Evolutionary conservation across 2,113 vertebrate species (phyloP).

Genomic region (Dolichotis patagonum): DNA sequence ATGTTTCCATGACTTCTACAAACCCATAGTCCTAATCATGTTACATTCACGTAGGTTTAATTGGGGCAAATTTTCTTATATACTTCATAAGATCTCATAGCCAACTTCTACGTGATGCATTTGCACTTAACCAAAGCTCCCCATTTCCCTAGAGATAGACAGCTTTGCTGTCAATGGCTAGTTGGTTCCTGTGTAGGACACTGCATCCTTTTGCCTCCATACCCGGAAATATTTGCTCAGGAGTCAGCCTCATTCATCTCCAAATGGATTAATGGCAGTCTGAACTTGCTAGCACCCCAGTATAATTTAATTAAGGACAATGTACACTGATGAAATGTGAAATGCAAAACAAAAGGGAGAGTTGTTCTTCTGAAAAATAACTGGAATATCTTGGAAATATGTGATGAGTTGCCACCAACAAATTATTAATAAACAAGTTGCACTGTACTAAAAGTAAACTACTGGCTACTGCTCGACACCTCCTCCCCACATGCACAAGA

Average conservation of each 20-base stretch:
- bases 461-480: accelerated
- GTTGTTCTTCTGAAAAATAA: not conserved
- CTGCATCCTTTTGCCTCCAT: not conserved
- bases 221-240: not conserved
- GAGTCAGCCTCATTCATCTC: not conserved
- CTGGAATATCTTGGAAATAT: not conserved
- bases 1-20: not conserved
- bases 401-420: not conserved
- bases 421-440: not conserved
- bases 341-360: not conserved
- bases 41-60: not conserved
- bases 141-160: not conserved
- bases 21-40: not conserved
- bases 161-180: accelerated
- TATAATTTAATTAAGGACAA: not conserved
- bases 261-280: not conserved
- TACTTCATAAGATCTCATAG: not conserved
- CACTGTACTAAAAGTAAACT: not conserved
- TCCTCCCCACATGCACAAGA: not conserved
- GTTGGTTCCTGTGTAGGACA: accelerated
- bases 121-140: not conserved
- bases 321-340: not conserved
- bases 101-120: accelerated
- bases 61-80: not conserved
- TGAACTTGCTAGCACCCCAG: not conserved